These are phyloP conservation scores for Drosophila aldrichi DNA, from an alignment of 2,888 invertebrate species.

Conservation along the genomic window DNA sequence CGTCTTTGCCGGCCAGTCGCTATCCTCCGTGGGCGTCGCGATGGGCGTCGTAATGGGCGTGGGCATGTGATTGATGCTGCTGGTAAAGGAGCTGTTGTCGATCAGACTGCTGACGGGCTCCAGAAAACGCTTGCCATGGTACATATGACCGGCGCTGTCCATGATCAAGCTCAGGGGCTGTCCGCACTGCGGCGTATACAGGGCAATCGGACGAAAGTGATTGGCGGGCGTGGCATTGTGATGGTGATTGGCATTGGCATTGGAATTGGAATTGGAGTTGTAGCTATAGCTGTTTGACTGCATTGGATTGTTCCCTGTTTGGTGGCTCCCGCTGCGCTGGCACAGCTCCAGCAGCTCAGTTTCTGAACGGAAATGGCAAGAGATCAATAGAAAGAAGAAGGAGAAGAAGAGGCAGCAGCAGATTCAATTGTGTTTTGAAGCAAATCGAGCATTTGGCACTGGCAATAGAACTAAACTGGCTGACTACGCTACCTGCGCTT, in stretches of 20 bases:
- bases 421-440: not conserved
- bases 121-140: conserved; percentile 81
- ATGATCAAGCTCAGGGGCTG: not conserved
- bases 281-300: conserved; percentile 18
- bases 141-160: conserved; percentile 55
- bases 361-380: conserved; percentile 42
- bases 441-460: conserved; percentile 33
- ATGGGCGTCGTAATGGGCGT: conserved; percentile 71
- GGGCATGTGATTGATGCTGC: conserved; percentile 60
- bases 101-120: conserved; percentile 73
- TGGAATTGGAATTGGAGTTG: conserved; percentile 9
- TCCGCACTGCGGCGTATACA: conserved; percentile 25
- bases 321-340: conserved; percentile 32
- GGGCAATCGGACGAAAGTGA: conserved; percentile 66
- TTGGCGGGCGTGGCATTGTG: conserved; percentile 45
- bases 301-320: not conserved
- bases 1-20: conserved; percentile 68
- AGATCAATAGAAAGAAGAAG: not conserved
- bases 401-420: not conserved
- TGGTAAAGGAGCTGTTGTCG: conserved; percentile 76
- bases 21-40: conserved; percentile 64
- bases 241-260: conserved; percentile 12
- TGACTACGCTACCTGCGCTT: conserved; percentile 85
- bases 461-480: conserved; percentile 62
- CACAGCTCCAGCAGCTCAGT: conserved; percentile 63